Base-by-base conservation (phyloP, 2,113 vertebrate species). In the Naja naja region DNA sequence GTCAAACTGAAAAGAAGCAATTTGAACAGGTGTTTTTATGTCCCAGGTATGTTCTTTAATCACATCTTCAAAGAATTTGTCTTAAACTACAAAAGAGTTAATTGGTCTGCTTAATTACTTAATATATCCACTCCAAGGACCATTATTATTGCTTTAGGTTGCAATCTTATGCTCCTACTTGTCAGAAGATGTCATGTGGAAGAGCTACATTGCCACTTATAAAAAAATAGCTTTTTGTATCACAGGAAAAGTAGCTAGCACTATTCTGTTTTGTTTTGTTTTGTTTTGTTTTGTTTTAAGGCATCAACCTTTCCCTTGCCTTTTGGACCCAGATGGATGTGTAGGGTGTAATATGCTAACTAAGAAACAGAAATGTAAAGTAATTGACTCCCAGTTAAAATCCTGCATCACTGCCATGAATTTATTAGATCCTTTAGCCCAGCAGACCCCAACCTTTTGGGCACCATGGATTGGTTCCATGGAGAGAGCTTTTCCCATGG, bases 1-100 rank as follows among this genome's bases (percentile, higher is more conserved):
- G 12, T 91, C 94, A 74, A 64, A 69, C 18, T 69, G 74, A 39
- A 94, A 93, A 89, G 56, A 94, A 90, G 8, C 47, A 74, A 94
- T 30, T 87, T 87, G 49, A 92, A 90, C 34, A 39, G 14, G 90
- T 87, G 30, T 90, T 54, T 90, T 39, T 47, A 20, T 53, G 87
- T 91, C 39, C 74, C 87, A 60, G 60, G 85, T 89, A 85, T 45
- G 53, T 45, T 89, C 20, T 93, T 93, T 49, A 86, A 18, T 56
- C 49, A 34, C 4, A 89, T 18, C 27, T 64, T 89, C 55, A 69
- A 64, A 85, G 9, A 54, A 45, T 64, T 89, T 91, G 39, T 39
- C 87, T 89, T 56, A 86, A 89, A 92, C 39, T n/a, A 56, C 3
- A 47, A 23, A 20, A 87, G 30, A 85, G 45, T 91, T 87, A 88